Conservation (phyloP, 1,140 invertebrate genomes). For the Anoplophora glabripennis region DNA sequence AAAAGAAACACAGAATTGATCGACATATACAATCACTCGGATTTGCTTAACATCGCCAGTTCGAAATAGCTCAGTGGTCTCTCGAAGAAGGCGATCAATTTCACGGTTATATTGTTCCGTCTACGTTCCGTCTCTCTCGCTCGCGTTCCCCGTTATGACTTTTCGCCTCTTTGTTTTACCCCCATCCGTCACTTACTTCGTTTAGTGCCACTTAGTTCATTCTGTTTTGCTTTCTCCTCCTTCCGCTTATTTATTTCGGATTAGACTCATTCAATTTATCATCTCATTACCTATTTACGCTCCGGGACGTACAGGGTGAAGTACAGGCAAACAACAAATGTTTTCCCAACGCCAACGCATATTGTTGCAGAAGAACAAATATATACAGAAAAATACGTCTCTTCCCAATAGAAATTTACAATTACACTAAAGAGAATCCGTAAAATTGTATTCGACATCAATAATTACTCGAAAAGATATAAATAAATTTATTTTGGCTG, state of each 20-base stretch:
- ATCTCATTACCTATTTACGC: slow-evolving; percentile 46
- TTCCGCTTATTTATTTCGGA: slow-evolving; percentile 47
- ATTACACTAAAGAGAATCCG: no score
- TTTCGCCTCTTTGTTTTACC: slow-evolving; percentile 24
- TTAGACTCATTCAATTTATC: slow-evolving; percentile 47
- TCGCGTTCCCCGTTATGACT: slow-evolving; percentile 1
- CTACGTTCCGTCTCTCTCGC: slow-evolving; percentile 28
- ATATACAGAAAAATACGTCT: no score
- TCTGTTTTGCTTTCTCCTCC: slow-evolving; percentile 41
- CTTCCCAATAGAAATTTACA: no score
- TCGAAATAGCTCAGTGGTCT: slow-evolving; percentile 39
- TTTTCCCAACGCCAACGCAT: background rate
- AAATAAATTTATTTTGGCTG: no score
- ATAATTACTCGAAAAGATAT: no score
- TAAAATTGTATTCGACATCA: no score
- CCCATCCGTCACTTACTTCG: slow-evolving; percentile 47
- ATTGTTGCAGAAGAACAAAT: no score
- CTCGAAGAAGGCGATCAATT: slow-evolving; percentile 44
- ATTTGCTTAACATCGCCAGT: slow-evolving; percentile 44
- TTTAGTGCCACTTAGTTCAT: slow-evolving; percentile 46
- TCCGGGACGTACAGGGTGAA: slow-evolving; percentile 13
- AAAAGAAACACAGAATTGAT: slow-evolving; percentile 32
- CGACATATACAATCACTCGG: slow-evolving; percentile 38
- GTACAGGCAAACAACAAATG: background rate
- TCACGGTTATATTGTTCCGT: slow-evolving; percentile 45